Base-by-base conservation (phyloP, 2,113 vertebrate species). In the Larimichthys crocea region DNA sequence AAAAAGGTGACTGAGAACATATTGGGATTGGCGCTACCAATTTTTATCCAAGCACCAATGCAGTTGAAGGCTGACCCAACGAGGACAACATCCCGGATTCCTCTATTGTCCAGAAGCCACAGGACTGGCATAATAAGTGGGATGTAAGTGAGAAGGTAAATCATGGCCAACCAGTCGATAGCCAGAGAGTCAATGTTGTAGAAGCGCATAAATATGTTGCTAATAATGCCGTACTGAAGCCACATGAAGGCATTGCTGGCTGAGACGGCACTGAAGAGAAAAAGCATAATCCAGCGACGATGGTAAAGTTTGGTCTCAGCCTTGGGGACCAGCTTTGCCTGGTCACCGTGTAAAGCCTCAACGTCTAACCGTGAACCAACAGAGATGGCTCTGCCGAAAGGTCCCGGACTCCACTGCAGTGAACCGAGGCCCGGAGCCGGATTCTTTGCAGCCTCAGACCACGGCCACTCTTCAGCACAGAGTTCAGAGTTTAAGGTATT, bases 151-250 rank as follows among this genome's bases (percentile, higher is more conserved):
- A 97, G 42, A 93, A 96, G 96, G 90, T 96, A 98, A 79, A 96
- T 92, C 96, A 98, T 96, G 85, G 97, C 93, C 62, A 99, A 92
- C 96, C 97, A 98, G 94, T 98, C 97, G 2, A 99, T 92, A 74
- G 95, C 92, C 17, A 96, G 94, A 20, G 94, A 2, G 46, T 88
- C 94, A 53, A 97, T 93, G 2, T 29, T 88, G 40, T 97, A 99
- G 91, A 97, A 99, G 22, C 31, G 8, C 86, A 76, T 64, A 85
- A 98, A 97, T 79, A 98, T 73, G 86, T 97, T 96, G 85, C 74
- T 96, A 82, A 99, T 94, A 84, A 96, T 95, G 82, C 96, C 46
- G 2, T 97, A 98, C 92, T 99, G 94, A 71, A 98, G 96, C 97
- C 97, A 97, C 93, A 97, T 97, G 92, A 96, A 97, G 70, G 95